Evolutionary conservation across 2,113 vertebrate species (phyloP).

Genomic region (Synodontis membranacea): DNA sequence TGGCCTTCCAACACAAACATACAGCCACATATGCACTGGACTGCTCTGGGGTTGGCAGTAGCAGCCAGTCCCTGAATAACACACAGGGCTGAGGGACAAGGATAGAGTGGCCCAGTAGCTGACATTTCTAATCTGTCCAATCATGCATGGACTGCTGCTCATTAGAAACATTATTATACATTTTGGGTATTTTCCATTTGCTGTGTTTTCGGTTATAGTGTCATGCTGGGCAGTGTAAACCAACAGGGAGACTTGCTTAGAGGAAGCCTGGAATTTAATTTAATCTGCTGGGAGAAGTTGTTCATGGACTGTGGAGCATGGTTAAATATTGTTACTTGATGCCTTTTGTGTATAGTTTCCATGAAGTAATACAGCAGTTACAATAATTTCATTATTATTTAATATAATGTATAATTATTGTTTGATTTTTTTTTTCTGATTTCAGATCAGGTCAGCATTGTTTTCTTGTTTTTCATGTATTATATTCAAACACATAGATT

Average conservation of each 20-base stretch:
- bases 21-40: slow-evolving; percentile 22
- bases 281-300: neutral
- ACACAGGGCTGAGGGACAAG: slow-evolving; percentile 1
- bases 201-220: neutral
- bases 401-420: no score
- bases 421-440: neutral
- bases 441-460: neutral
- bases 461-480: neutral
- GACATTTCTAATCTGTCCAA: slow-evolving; percentile 21
- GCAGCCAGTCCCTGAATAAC: slow-evolving; percentile 16
- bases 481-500: neutral
- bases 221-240: neutral
- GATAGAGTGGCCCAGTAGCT: neutral
- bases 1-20: slow-evolving; percentile 35
- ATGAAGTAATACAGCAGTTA: neutral
- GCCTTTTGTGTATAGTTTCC: neutral
- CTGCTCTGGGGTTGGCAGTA: neutral
- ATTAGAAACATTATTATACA: slow-evolving; percentile 16
- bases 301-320: neutral
- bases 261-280: neutral
- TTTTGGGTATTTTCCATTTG: neutral
- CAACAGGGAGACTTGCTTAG: neutral
- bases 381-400: neutral
- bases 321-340: neutral
- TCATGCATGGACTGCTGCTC: neutral